Percentiles rank a stretch among this genome's conserved stretches.
These are phyloP conservation scores for Podarcis raffonei DNA, from an alignment of 2,113 vertebrate species.

Conservation along the genomic window DNA sequence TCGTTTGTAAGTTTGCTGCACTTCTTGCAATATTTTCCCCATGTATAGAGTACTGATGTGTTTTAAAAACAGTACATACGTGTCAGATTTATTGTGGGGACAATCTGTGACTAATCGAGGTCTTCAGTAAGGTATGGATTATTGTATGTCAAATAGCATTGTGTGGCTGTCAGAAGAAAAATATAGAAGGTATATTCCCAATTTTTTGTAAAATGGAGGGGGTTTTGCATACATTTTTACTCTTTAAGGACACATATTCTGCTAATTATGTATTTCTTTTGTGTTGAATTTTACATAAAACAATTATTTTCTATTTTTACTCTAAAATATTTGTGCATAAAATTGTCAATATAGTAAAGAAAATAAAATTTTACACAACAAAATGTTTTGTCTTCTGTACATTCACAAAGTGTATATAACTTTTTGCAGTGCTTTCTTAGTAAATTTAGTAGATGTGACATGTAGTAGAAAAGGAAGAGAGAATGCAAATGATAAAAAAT, in stretches of 20 bases:
- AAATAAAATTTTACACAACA: constrained; percentile 75
- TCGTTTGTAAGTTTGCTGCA: constrained; percentile 57
- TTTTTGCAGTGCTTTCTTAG: neutral
- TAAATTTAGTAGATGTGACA: neutral
- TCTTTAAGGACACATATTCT: constrained; percentile 80
- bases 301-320: constrained; percentile 83
- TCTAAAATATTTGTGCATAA: constrained; percentile 83
- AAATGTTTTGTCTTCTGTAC: constrained; percentile 41
- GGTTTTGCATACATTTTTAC: constrained; percentile 84
- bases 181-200: constrained; percentile 59
- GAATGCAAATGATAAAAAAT: neutral
- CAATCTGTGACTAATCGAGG: constrained; percentile 71
- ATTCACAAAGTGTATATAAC: constrained; percentile 32
- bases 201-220: constrained; percentile 78
- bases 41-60: constrained; percentile 56
- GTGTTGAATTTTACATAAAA: constrained; percentile 78
- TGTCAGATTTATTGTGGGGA: constrained; percentile 58
- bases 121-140: constrained; percentile 73
- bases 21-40: constrained; percentile 53
- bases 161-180: constrained; percentile 72
- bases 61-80: constrained; percentile 58
- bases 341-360: constrained; percentile 82
- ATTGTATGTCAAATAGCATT: constrained; percentile 66
- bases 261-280: constrained; percentile 77
- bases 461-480: neutral